These are phyloP conservation scores for Nasonovia ribisnigri DNA, from an alignment of 2,888 invertebrate species.

Conservation along the genomic window DNA sequence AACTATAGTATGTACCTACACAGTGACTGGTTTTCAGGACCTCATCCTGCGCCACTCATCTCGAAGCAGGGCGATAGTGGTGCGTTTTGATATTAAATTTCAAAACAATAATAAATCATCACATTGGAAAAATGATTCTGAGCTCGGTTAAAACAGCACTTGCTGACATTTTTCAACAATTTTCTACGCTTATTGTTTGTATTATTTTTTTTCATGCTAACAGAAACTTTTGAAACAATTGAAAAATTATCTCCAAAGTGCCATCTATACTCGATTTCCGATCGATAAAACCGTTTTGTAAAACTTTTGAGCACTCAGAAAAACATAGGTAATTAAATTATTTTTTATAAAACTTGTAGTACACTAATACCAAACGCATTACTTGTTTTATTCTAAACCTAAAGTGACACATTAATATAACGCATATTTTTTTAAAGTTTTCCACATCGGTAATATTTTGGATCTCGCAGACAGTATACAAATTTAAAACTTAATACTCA, in stretches of 20 bases:
- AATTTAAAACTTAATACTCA: neutral
- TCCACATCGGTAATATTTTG: neutral
- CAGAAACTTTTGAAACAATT: neutral
- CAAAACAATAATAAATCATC: neutral
- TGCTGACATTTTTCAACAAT: neutral
- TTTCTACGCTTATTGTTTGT: neutral
- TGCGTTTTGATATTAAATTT: neutral
- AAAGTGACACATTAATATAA: neutral
- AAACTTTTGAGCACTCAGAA: constrained; percentile 14
- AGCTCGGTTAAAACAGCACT: neutral
- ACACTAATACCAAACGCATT: neutral
- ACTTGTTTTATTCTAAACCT: neutral
- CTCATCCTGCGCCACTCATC: neutral
- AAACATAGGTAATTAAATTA: neutral
- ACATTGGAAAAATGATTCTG: neutral
- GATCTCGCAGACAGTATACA: neutral
- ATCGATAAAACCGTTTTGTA: neutral
- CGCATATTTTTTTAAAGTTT: neutral
- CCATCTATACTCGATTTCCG: neutral
- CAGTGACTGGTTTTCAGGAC: neutral
- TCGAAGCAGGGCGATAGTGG: neutral
- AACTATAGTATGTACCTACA: neutral
- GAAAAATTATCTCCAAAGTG: neutral
- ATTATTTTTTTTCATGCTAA: neutral
- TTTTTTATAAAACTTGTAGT: neutral